phyloP scores from a whole-genome alignment of 2,113 vertebrate genomes.

The Okapia johnstoni region DNA sequence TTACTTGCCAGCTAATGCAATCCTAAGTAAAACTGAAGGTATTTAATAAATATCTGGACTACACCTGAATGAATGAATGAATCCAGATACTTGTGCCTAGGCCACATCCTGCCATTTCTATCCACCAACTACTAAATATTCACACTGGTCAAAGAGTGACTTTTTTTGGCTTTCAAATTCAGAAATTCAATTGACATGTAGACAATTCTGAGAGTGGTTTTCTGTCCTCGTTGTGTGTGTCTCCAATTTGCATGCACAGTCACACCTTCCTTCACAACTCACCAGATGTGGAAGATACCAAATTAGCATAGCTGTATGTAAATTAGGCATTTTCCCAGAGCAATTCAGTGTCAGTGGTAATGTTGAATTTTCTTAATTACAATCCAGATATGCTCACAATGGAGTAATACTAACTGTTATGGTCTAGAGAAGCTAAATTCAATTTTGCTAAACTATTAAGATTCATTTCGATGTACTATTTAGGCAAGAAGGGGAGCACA shows the following conservation, averaged over 20 bases:
- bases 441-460: conserved; percentile 40
- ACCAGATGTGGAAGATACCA: not conserved
- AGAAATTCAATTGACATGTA: not conserved
- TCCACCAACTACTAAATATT: not conserved
- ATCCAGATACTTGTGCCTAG: not conserved
- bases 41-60: not conserved
- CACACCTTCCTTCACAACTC: not conserved
- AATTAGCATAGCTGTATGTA: not conserved
- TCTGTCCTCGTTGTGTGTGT: not conserved
- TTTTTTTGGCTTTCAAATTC: not conserved
- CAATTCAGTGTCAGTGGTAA: not conserved
- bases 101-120: not conserved
- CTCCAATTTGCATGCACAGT: not conserved
- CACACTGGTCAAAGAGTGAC: not conserved
- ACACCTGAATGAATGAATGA: not conserved
- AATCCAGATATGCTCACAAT: not conserved
- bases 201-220: not conserved
- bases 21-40: not conserved
- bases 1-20: not conserved
- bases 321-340: conserved; percentile 58
- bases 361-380: conserved; percentile 49
- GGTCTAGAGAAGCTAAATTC: conserved; percentile 40
- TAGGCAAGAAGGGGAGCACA: not conserved
- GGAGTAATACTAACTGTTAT: conserved; percentile 39
- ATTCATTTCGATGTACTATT: conserved; percentile 10